Percentiles rank a stretch among this genome's conserved stretches.
phyloP scores from a whole-genome alignment of 2,888 invertebrate species.

The Pollenia angustigena region DNA sequence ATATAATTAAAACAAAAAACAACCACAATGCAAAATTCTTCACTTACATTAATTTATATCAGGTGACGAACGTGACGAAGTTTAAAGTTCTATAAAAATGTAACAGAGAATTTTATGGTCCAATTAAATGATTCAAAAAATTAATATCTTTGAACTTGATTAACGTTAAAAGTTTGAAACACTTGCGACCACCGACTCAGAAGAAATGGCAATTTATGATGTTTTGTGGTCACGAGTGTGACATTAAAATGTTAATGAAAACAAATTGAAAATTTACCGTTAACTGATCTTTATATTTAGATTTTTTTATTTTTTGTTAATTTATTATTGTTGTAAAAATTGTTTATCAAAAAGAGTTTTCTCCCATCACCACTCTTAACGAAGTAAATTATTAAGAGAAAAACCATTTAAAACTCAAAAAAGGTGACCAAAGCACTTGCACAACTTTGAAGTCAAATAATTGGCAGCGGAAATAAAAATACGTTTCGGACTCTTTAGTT shows the following conservation, averaged over 20 bases:
- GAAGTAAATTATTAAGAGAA: conserved; percentile 10
- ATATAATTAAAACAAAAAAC: neutral
- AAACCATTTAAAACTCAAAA: neutral
- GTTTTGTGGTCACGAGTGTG: conserved; percentile 16
- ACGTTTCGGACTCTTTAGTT: conserved; percentile 24
- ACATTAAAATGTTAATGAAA: conserved; percentile 17
- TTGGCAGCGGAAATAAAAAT: conserved; percentile 19
- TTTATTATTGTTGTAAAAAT: conserved; percentile 30
- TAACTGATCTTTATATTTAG: conserved; percentile 15
- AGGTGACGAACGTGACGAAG: conserved; percentile 11
- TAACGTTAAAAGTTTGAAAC: too few species aligned
- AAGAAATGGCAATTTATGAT: too few species aligned
- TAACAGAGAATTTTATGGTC: too few species aligned
- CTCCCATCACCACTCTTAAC: conserved; percentile 25
- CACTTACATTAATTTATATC: conserved; percentile 15
- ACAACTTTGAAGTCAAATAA: conserved; percentile 30
- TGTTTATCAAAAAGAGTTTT: conserved; percentile 17
- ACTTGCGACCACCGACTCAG: too few species aligned
- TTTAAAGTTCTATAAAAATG: neutral
- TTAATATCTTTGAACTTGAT: too few species aligned
- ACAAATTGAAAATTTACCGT: conserved; percentile 27
- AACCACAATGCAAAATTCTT: conserved; percentile 16
- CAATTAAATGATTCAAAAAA: too few species aligned
- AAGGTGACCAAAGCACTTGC: conserved; percentile 25
- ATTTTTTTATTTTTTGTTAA: neutral